These are phyloP conservation scores for Hanleya hanleyi DNA, from an alignment of 2,888 invertebrate species.

Conservation along the genomic window DNA sequence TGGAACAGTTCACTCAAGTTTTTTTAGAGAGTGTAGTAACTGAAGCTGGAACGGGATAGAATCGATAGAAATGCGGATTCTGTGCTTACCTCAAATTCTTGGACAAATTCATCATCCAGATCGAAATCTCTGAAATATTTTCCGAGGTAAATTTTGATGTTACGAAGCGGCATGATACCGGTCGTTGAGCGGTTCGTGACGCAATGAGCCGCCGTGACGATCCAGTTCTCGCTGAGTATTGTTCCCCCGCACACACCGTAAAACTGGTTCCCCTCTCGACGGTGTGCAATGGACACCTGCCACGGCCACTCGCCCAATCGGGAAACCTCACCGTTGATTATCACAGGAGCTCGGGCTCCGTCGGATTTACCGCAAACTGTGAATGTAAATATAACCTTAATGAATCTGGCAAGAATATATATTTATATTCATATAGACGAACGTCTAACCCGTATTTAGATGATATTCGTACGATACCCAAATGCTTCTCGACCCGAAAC, in stretches of 20 bases:
- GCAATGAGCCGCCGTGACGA: neutral
- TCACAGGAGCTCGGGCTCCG: neutral
- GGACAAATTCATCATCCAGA: neutral
- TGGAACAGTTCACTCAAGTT: no score
- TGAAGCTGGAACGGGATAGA: no score
- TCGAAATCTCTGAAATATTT: neutral
- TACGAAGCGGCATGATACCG: neutral
- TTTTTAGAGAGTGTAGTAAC: no score
- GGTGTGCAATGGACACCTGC: constrained; percentile 6
- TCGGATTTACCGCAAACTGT: neutral
- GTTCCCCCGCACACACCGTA: neutral
- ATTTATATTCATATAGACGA: no score
- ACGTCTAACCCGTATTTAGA: no score
- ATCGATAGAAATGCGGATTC: no score
- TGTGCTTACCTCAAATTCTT: neutral
- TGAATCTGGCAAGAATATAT: no score
- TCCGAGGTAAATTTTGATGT: neutral
- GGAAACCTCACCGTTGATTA: neutral
- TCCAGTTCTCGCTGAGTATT: neutral
- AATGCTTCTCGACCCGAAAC: no score
- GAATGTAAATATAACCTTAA: no score
- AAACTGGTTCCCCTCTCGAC: neutral
- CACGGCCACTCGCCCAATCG: neutral
- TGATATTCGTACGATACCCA: no score
- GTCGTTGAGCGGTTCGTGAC: neutral